Evolutionary conservation across 2,113 vertebrate species (phyloP).

Genomic region (Gyps fulvus): DNA sequence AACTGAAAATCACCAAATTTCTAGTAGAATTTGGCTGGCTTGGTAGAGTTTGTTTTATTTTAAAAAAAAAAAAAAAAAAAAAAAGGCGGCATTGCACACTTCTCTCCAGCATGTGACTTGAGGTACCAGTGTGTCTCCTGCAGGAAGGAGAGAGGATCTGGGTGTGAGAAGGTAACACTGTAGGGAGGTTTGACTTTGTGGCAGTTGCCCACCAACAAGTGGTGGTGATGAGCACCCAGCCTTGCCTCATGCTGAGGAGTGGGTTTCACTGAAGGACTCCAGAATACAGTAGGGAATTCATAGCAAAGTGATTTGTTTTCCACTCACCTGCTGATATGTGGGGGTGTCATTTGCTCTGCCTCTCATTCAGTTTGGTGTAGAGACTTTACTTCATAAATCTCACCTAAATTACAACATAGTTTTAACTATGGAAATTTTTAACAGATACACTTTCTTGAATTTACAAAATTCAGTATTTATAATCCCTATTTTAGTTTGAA

Average conservation of each 20-base stretch:
- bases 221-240: background rate
- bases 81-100: background rate
- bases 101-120: background rate
- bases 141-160: background rate
- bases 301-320: background rate
- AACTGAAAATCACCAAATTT: background rate
- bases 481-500: background rate
- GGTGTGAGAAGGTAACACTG: background rate
- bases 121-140: background rate
- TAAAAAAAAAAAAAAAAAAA: background rate
- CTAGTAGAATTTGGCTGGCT: background rate
- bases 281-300: background rate
- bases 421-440: background rate
- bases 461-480: background rate
- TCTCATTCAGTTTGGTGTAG: background rate
- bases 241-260: fast-evolving
- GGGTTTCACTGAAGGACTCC: background rate
- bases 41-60: background rate
- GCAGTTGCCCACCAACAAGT: background rate
- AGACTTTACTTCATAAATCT: background rate
- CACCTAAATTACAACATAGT: background rate
- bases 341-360: background rate
- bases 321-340: background rate
- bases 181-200: background rate
- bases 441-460: background rate